Evolutionary conservation across 2,888 invertebrate species (phyloP).

Genomic region (Busseola fusca): DNA sequence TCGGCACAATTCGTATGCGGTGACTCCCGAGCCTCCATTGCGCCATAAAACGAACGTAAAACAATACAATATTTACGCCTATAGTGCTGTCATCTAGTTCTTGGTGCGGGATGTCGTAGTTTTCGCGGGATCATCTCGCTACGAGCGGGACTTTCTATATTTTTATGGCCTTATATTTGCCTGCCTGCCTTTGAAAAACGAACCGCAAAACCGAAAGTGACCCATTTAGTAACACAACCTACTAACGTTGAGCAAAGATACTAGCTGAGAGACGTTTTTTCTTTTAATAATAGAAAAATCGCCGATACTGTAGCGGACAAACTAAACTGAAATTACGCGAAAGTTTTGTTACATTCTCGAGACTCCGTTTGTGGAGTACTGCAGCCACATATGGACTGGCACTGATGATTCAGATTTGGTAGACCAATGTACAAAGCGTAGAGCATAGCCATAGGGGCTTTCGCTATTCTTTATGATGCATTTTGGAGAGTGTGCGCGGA

Average conservation of each 20-base stretch:
- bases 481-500: no score
- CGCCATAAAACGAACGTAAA: constrained; percentile 73
- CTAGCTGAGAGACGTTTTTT: background rate
- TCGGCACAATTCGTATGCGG: constrained; percentile 67
- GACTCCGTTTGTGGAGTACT: no score
- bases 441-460: no score
- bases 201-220: background rate
- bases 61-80: constrained; percentile 69
- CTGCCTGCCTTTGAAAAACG: no score
- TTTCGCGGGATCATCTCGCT: constrained; percentile 13
- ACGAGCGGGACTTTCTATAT: background rate
- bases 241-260: background rate
- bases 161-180: background rate
- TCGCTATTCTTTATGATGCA: no score
- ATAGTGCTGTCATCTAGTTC: constrained; percentile 60
- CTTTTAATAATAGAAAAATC: background rate
- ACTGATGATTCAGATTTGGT: no score
- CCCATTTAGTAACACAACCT: background rate
- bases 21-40: constrained; percentile 63
- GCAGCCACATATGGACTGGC: no score
- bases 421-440: no score
- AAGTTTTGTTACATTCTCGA: background rate
- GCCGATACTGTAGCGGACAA: background rate
- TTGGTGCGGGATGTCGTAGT: constrained; percentile 2
- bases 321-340: background rate